A percentile compares a stretch with the other conserved stretches of the same genome.
Evolutionary conservation across 2,888 invertebrate genomes (phyloP).

Genomic region (Chesias legatella): DNA sequence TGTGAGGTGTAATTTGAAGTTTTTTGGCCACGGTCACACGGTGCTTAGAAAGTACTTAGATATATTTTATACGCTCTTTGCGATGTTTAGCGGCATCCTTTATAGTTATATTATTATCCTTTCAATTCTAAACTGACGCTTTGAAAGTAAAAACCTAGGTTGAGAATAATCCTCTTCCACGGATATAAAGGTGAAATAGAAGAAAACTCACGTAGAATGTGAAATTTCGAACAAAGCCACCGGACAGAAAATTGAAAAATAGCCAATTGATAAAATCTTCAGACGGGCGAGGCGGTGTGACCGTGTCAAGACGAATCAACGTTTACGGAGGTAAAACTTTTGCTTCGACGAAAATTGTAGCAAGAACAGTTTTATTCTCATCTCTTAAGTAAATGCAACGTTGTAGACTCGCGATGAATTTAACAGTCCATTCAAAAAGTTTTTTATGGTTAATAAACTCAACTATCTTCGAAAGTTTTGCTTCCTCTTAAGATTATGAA

Average conservation of each 20-base stretch:
- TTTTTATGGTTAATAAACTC: conserved; percentile 19
- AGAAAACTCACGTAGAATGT: background rate
- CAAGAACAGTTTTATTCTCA: conserved; percentile 55
- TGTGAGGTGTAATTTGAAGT: conserved; percentile 54
- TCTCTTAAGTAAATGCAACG: conserved; percentile 35
- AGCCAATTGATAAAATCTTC: background rate
- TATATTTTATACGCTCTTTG: too few species aligned
- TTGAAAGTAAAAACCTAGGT: too few species aligned
- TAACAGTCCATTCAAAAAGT: conserved; percentile 21
- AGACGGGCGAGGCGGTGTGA: conserved; percentile 12
- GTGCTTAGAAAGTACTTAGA: too few species aligned
- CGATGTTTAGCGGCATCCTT: too few species aligned
- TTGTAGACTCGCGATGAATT: conserved; percentile 30
- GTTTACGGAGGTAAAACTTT: conserved; percentile 58
- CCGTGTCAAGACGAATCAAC: conserved; percentile 24
- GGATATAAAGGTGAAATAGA: too few species aligned
- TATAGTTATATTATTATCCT: too few species aligned
- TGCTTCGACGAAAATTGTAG: conserved; percentile 66
- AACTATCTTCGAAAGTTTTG: conserved; percentile 3
- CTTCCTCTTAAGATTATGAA: too few species aligned
- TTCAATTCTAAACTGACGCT: too few species aligned
- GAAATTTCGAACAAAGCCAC: too few species aligned
- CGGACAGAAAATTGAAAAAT: background rate
- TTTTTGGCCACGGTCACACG: conserved; percentile 31
- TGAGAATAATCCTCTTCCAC: too few species aligned